A percentile compares a stretch with the other conserved stretches of the same genome.
Conservation (phyloP, 2,888 invertebrate species). For the Nipponacmea schrenckii region DNA sequence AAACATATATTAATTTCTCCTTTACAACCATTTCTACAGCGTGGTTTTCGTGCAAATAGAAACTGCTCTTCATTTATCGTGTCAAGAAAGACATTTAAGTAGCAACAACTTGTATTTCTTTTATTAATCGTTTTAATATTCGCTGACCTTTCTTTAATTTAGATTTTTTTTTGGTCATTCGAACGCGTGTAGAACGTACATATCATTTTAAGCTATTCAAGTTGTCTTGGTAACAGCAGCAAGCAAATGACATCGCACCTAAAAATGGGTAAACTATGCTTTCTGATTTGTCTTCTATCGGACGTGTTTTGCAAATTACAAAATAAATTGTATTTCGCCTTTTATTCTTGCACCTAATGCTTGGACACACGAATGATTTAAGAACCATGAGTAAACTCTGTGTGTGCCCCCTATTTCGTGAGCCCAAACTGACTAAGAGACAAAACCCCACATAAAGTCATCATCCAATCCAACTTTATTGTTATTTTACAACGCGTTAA, state of each 20-base stretch:
- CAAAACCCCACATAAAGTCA: no score
- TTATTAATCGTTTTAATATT: conserved; percentile 1
- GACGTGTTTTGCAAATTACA: no score
- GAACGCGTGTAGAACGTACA: neutral
- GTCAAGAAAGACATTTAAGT: conserved; percentile 1
- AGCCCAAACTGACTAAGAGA: no score
- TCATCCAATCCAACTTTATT: no score
- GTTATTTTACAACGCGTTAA: no score
- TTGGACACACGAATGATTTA: no score
- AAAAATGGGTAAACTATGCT: no score
- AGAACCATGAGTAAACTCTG: no score
- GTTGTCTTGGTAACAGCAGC: conserved; percentile 4
- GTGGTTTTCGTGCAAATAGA: conserved; percentile 3
- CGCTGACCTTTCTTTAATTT: neutral
- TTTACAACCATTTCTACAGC: conserved; percentile 4
- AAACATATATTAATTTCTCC: neutral
- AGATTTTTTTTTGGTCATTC: neutral
- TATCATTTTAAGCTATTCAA: neutral
- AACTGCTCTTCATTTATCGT: neutral
- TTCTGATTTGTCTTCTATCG: no score
- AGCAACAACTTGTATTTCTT: neutral
- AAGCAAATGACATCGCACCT: neutral
- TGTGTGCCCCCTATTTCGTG: no score
- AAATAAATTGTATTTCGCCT: no score
- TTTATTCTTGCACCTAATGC: no score